phyloP scores from a whole-genome alignment of 2,113 vertebrate species.

The Poecile atricapillus region DNA sequence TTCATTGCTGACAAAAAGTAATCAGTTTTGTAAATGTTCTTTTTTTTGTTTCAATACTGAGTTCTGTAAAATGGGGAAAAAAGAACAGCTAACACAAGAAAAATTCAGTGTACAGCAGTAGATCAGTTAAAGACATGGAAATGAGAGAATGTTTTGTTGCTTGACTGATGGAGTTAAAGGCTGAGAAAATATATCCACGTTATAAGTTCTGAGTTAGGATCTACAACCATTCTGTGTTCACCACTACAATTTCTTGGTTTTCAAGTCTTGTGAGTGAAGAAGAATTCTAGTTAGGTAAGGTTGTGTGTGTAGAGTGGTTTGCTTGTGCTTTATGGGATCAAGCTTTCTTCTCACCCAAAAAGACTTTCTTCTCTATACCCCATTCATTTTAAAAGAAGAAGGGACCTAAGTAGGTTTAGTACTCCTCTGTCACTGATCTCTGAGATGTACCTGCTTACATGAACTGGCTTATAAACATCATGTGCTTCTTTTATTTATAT shows the following conservation, averaged over 20 bases:
- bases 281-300: background rate
- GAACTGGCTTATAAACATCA: background rate
- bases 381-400: background rate
- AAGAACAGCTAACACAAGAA: background rate
- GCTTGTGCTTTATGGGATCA: background rate
- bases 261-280: background rate
- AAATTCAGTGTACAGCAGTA: background rate
- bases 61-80: background rate
- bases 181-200: background rate
- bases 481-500: background rate
- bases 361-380: background rate
- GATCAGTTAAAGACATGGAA: background rate
- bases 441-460: background rate
- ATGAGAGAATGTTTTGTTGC: background rate
- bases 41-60: background rate
- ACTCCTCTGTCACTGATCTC: background rate
- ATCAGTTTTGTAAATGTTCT: background rate
- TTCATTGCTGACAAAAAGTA: background rate
- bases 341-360: background rate
- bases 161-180: background rate
- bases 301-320: background rate
- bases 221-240: background rate
- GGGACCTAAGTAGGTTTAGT: background rate
- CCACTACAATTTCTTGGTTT: background rate
- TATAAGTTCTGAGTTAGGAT: background rate